phyloP scores from a whole-genome alignment of 2,113 vertebrate genomes.

The Emydocephalus ijimae region DNA sequence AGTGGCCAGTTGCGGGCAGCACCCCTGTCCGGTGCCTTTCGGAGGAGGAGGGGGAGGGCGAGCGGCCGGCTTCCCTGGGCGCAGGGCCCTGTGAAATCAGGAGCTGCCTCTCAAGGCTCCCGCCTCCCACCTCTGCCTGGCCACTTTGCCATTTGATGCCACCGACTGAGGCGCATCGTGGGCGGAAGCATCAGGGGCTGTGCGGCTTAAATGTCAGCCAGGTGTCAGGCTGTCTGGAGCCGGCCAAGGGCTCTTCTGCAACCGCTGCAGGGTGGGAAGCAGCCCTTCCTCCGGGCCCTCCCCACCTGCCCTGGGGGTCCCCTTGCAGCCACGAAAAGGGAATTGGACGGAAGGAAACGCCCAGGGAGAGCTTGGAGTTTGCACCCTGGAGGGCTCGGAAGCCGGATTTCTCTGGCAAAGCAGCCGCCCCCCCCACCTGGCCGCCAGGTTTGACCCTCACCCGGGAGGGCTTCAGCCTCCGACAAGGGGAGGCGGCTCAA shows the following conservation, averaged over 20 bases:
- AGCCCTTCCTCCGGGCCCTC: background rate
- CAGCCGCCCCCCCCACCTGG: background rate
- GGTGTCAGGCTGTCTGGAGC: background rate
- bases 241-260: background rate
- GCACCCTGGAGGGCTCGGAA: background rate
- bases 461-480: background rate
- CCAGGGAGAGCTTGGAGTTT: background rate
- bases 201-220: background rate
- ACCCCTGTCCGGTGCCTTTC: background rate
- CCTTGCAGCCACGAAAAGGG: background rate
- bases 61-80: background rate
- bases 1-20: background rate
- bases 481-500: background rate
- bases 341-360: background rate
- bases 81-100: background rate
- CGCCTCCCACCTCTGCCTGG: background rate
- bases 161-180: background rate
- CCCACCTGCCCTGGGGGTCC: background rate
- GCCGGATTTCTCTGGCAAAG: background rate
- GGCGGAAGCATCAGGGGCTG: background rate
- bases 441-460: background rate
- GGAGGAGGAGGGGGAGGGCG: fast-evolving
- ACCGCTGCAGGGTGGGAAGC: background rate
- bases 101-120: background rate
- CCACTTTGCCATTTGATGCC: background rate